Evolutionary conservation across 1,140 invertebrate genomes (phyloP).

Genomic region (Diuraphis noxia): DNA sequence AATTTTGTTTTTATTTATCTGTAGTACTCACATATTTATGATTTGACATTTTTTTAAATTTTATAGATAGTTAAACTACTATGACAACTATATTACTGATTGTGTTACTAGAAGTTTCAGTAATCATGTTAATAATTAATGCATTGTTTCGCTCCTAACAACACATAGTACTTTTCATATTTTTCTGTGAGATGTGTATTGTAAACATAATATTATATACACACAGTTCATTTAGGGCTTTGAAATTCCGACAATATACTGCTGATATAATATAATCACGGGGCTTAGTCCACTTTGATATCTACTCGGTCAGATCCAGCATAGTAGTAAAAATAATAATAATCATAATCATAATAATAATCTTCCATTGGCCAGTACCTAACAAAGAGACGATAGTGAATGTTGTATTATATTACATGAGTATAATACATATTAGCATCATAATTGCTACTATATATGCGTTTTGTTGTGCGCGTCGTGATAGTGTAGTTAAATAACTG

Average conservation of each 20-base stretch:
- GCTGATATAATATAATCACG: not conserved
- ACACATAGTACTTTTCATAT: not conserved
- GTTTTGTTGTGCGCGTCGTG: too few relatives aligned
- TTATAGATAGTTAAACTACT: not conserved
- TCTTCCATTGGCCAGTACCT: not conserved
- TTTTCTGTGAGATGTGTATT: not conserved
- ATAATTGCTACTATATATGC: not conserved
- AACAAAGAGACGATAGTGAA: not conserved
- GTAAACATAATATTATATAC: not conserved
- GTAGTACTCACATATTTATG: not conserved
- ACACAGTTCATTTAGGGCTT: not conserved
- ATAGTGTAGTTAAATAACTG: too few relatives aligned
- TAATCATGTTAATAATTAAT: not conserved
- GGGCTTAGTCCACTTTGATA: not conserved
- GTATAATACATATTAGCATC: not conserved
- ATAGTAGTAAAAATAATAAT: not conserved
- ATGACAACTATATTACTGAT: not conserved
- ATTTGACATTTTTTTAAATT: not conserved
- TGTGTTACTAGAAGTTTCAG: not conserved
- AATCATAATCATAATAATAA: not conserved
- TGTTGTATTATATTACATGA: not conserved
- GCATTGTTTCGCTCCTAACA: not conserved
- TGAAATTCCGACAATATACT: not conserved
- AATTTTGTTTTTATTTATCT: not conserved
- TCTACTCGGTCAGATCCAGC: not conserved